These are phyloP conservation scores for Chromoteleia sp. DNA, from an alignment of 2,888 invertebrate genomes.

Conservation along the genomic window DNA sequence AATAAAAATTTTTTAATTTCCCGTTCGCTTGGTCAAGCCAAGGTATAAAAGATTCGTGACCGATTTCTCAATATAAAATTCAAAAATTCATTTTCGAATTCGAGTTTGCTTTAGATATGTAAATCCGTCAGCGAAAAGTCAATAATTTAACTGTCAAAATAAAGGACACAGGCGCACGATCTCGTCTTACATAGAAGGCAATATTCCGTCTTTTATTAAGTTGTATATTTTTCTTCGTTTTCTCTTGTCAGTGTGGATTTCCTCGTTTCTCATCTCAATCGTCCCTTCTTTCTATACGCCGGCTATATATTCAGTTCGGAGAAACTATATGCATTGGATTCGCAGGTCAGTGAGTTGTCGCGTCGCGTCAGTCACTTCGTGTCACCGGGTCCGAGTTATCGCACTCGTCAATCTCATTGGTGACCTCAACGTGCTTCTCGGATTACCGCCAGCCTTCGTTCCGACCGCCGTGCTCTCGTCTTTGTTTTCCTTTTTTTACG, in stretches of 20 bases:
- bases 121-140: slow-evolving; percentile 8
- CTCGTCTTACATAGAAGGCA: slow-evolving; percentile 59
- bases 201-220: slow-evolving; percentile 58
- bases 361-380: slow-evolving; percentile 79
- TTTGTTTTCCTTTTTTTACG: slow-evolving; percentile 75
- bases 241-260: slow-evolving; percentile 69
- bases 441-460: slow-evolving; percentile 78
- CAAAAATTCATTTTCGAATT: too few relatives aligned
- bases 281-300: slow-evolving; percentile 33
- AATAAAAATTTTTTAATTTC: too few relatives aligned
- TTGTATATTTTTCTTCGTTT: slow-evolving; percentile 68
- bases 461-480: slow-evolving; percentile 64
- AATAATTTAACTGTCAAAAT: slow-evolving; percentile 40
- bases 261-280: slow-evolving; percentile 65
- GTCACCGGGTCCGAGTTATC: slow-evolving; percentile 83
- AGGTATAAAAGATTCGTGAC: too few relatives aligned
- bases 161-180: slow-evolving; percentile 2
- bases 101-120: too few relatives aligned
- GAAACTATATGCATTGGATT: slow-evolving; percentile 83
- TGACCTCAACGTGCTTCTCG: slow-evolving; percentile 83
- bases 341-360: slow-evolving; percentile 84
- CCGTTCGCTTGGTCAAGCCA: too few relatives aligned
- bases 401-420: slow-evolving; percentile 82
- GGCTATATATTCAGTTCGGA: slow-evolving; percentile 52
- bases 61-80: too few relatives aligned